phyloP scores from a whole-genome alignment of 2,888 invertebrate genomes.

The Ophion costatus region DNA sequence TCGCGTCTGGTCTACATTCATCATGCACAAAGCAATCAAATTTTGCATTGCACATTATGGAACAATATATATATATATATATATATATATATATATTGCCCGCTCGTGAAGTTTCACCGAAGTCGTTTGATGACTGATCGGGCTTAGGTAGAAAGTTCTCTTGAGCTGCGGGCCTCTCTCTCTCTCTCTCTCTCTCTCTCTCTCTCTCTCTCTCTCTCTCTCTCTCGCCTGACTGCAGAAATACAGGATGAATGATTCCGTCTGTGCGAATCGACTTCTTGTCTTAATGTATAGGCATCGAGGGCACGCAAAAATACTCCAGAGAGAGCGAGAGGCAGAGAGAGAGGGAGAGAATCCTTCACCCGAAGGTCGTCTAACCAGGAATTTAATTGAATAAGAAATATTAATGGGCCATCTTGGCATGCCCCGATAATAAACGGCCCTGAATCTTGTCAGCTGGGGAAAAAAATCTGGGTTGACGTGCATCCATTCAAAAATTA shows the following conservation, averaged over 20 bases:
- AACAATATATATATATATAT: background rate
- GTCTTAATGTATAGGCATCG: background rate
- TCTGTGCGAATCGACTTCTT: slow-evolving; percentile 28
- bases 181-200: slow-evolving; percentile 38
- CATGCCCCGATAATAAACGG: slow-evolving; percentile 27
- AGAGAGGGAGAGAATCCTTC: background rate
- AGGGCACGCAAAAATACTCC: slow-evolving; percentile 7
- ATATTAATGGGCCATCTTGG: slow-evolving; percentile 32
- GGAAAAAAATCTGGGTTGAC: too few relatives aligned
- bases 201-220: slow-evolving; percentile 40
- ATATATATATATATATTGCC: slow-evolving; percentile 31
- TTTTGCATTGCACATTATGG: slow-evolving; percentile 16
- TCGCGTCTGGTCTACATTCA: too few relatives aligned
- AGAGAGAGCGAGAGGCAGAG: background rate
- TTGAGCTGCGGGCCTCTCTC: slow-evolving; percentile 37
- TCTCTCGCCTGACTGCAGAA: slow-evolving; percentile 26
- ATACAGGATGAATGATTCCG: slow-evolving; percentile 53
- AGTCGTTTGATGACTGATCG: slow-evolving; percentile 54
- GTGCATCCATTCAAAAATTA: too few relatives aligned
- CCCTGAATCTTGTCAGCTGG: background rate
- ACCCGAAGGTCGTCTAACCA: slow-evolving; percentile 47
- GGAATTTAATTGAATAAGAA: slow-evolving; percentile 55
- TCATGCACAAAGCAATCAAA: background rate
- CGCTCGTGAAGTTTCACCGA: slow-evolving; percentile 57
- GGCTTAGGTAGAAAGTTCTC: slow-evolving; percentile 56